Percentiles rank a stretch among this genome's conserved stretches.
Evolutionary conservation across 2,797 vertebrate species (phyloP).

Genomic region (Cyclura pinguis): DNA sequence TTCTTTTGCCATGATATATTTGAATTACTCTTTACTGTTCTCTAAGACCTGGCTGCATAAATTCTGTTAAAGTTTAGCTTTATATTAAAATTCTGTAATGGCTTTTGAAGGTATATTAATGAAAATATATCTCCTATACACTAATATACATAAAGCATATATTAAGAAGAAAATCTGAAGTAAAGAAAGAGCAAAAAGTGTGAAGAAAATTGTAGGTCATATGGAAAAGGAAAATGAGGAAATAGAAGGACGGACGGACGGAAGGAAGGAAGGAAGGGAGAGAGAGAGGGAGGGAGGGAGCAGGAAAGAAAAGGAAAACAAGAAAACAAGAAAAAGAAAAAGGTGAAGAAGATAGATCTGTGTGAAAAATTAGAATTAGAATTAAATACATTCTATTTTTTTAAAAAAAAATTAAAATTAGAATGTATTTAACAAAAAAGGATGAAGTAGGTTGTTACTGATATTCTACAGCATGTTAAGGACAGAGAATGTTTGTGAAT

Average conservation of each 20-base stretch:
- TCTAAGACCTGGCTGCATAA: neutral
- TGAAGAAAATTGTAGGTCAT: neutral
- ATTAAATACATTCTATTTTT: neutral
- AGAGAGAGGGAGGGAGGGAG: neutral
- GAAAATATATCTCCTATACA: neutral
- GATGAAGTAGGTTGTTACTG: neutral
- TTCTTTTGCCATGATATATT: too few relatives aligned
- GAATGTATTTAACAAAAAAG: neutral
- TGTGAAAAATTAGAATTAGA: neutral
- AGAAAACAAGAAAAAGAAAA: neutral
- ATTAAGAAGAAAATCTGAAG: neutral
- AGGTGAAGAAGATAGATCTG: neutral
- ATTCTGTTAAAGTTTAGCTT: neutral
- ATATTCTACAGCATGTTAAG: neutral
- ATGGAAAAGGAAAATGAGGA: neutral
- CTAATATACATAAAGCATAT: neutral
- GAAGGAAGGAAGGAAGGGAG: neutral
- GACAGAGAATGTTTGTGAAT: neutral
- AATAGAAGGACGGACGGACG: neutral
- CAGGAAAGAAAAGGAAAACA: neutral
- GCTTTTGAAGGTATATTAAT: neutral
- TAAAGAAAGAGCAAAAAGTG: neutral
- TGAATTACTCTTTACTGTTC: too few relatives aligned
- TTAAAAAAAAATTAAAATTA: neutral
- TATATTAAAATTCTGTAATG: neutral